Base-by-base conservation (phyloP, 2,797 vertebrate species). In the Parauchenoglanis punctatus region DNA sequence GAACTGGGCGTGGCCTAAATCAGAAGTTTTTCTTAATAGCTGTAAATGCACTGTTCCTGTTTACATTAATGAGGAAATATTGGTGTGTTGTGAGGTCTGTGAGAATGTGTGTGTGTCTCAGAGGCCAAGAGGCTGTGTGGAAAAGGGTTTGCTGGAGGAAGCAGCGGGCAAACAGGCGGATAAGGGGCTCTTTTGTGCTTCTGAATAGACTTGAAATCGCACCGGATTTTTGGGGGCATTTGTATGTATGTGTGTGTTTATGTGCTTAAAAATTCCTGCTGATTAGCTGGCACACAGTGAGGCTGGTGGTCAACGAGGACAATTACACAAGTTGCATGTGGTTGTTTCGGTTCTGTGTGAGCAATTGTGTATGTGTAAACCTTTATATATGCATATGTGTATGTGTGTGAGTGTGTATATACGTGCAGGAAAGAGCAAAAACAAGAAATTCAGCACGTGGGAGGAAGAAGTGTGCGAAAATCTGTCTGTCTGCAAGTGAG, bases 151-250 rank as follows among this genome's bases (percentile, higher is more conserved):
- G 70, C 11, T 13, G 25, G 46, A 85, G 68, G 40, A 81, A 68
- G 31, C 61, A 67, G 82, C 86, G 84, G 86, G 87, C 88, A 82
- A 87, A 78, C 83, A 89, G 81, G 81, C 78, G 20, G 82, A 82
- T 87, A 83, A 80, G 68, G 75, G 89, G 85, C 65, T 76, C 83
- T 87, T 90, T 87, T 90, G 80, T 89, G 83, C 83, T 83, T 85
- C 78, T 87, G 87, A 88, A 87, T 77, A 87, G 86, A 88, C 78
- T 56, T 31, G 87, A 87, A 87, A 88, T 84, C 83, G 35, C 23
- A 87, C 83, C 35, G n/a, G 85, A 70, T 77, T 87, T 86, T 72
- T 70, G 73, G 67, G 73, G 75, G 35, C 56, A 81, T 81, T 59
- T 81, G 85, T 70, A 13, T 78, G 85, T 58, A 7, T 35, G 77